A percentile compares a stretch with the other conserved stretches of the same genome.
Conservation (phyloP, 2,113 vertebrate species). For the Hippoglossus stenolepis region DNA sequence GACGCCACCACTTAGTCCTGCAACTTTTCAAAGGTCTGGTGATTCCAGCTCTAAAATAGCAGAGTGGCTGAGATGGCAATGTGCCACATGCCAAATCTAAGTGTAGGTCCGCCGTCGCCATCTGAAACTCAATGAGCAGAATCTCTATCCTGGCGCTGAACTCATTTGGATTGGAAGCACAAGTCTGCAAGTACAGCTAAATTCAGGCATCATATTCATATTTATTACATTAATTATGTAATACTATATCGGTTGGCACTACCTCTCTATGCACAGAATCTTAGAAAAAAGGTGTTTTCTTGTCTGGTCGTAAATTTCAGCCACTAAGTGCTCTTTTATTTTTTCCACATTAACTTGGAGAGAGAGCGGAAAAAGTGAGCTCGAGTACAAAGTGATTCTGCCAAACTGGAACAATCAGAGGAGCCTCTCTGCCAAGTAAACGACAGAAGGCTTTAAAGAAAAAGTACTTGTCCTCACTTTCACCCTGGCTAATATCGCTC, state of each 20-base stretch:
- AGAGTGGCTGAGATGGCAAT: too few species aligned
- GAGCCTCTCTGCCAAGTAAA: conserved; percentile 70
- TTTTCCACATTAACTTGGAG: conserved; percentile 63
- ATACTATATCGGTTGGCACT: conserved; percentile 5
- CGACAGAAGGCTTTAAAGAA: conserved; percentile 75
- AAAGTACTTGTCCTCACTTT: conserved; percentile 76
- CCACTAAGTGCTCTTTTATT: conserved; percentile 68
- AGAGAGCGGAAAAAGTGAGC: conserved; percentile 64
- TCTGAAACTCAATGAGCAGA: neutral
- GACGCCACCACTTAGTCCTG: too few species aligned
- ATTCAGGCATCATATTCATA: neutral
- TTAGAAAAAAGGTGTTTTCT: conserved; percentile 18
- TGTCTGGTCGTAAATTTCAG: conserved; percentile 56
- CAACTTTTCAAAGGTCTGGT: too few species aligned
- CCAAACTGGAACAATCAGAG: conserved; percentile 76
- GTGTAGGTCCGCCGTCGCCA: too few species aligned
- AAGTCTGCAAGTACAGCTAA: neutral
- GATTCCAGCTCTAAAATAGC: too few species aligned
- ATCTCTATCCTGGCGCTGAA: neutral
- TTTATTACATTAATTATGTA: conserved; percentile 25
- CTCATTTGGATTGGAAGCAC: neutral
- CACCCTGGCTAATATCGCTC: conserved; percentile 74
- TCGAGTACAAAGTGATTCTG: conserved; percentile 70
- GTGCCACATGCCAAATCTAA: too few species aligned
- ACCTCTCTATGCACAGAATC: conserved; percentile 6